A percentile compares a stretch with the other conserved stretches of the same genome.
These are phyloP conservation scores for Asobara japonica DNA, from an alignment of 1,140 invertebrate species.

Conservation along the genomic window DNA sequence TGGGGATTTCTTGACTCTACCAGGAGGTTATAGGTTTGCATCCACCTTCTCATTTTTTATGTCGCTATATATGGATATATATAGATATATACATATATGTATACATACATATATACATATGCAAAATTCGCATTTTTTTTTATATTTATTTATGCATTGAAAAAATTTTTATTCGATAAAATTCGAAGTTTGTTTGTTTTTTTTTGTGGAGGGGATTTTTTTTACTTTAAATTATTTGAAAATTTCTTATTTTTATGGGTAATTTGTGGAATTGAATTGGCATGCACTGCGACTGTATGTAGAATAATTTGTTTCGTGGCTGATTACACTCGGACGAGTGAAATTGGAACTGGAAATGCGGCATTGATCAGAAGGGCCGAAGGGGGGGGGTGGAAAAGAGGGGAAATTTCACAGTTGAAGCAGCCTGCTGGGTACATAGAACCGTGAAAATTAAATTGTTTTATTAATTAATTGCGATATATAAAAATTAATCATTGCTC, in stretches of 20 bases:
- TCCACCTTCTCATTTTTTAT: too few relatives aligned
- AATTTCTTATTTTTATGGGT: slow-evolving; percentile 3
- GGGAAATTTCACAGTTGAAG: not conserved
- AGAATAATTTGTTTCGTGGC: slow-evolving; percentile 27
- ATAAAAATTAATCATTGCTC: not conserved
- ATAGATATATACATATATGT: too few relatives aligned
- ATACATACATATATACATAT: too few relatives aligned
- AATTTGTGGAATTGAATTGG: slow-evolving; percentile 8
- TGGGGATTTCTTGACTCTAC: too few relatives aligned
- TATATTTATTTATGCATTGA: too few relatives aligned
- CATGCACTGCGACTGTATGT: not conserved
- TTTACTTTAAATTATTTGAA: not conserved
- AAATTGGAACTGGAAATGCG: slow-evolving; percentile 42
- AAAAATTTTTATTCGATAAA: too few relatives aligned
- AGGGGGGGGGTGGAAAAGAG: not conserved
- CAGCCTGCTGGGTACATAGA: not conserved
- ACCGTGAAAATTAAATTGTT: slow-evolving; percentile 15
- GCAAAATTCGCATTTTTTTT: too few relatives aligned
- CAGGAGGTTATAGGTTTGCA: too few relatives aligned
- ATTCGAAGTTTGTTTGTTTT: too few relatives aligned
- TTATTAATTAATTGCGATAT: not conserved
- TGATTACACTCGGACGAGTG: slow-evolving; percentile 27
- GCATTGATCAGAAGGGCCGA: slow-evolving; percentile 37
- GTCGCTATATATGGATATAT: too few relatives aligned
- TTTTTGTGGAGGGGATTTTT: too few relatives aligned